Evolutionary conservation across 2,113 vertebrate species (phyloP).

Genomic region (Grammomys dolichurus): DNA sequence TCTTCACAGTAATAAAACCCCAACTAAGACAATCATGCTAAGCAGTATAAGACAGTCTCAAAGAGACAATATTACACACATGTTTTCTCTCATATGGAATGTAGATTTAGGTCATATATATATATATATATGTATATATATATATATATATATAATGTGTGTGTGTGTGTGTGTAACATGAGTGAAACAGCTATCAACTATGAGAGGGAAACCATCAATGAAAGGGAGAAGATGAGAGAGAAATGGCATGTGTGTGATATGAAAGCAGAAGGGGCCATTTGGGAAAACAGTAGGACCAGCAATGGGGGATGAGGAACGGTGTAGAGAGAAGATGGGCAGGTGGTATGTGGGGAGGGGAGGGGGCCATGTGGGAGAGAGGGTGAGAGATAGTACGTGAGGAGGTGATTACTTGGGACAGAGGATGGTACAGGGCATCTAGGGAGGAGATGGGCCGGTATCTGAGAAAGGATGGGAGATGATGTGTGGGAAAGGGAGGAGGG

Average conservation of each 20-base stretch:
- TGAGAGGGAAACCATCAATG: background rate
- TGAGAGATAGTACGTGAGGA: background rate
- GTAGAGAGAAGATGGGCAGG: background rate
- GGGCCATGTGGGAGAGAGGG: background rate
- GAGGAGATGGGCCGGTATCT: background rate
- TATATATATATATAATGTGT: too few species aligned
- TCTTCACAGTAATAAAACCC: too few species aligned
- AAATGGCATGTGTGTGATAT: background rate
- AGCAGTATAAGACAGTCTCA: background rate
- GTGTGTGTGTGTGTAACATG: too few species aligned
- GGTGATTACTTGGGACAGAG: too few species aligned
- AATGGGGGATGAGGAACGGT: too few species aligned
- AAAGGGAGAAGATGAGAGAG: background rate
- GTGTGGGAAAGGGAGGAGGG: background rate
- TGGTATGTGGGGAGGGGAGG: background rate
- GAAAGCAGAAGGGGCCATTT: background rate
- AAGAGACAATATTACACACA: background rate
- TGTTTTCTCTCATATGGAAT: background rate
- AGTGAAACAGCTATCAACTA: background rate
- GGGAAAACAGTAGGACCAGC: background rate
- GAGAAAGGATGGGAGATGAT: background rate
- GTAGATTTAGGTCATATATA: background rate
- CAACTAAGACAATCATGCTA: background rate
- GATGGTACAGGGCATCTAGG: background rate
- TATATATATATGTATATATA: too few species aligned